Base-by-base conservation (phyloP, 2,113 vertebrate species). In the Xiphias gladius region DNA sequence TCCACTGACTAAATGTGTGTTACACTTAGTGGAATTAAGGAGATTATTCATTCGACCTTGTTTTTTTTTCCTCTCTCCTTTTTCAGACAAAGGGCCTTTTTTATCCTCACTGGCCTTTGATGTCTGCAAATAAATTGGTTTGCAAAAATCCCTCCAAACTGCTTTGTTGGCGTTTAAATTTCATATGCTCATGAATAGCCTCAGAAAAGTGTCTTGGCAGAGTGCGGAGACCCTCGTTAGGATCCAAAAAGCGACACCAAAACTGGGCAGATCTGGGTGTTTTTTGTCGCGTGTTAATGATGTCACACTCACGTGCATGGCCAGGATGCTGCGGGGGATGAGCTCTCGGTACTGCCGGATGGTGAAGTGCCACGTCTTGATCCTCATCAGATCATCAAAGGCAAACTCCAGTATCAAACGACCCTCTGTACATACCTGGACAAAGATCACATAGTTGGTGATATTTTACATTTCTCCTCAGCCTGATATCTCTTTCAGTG, bases 301-400 rank as follows among this genome's bases (percentile, higher is more conserved):
- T 75, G 89, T 87, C 85, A 82, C 55, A 93, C 94, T 99, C 96
- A 99, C 98, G 91, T 99, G 98, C 98, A 99, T 99, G 96, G 98
- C 98, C 94, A 99, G 96, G 91, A 99, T 98, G 95, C 98, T 99
- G 93, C 97, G 96, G 55, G 98, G 98, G 92, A 99, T 96, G 93
- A 99, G 94, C 93, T 99, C 98, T 91, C 98, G 94, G 95, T 99
- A 98, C 94, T 99, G 98, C 94, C 98, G 96, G 95, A 99, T 98
- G 95, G 97, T 99, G 96, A 99, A 99, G 97, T 99, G 98, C 98
- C 98, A 99, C 46, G 97, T 97, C 96, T 99, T 99, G 95, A 99
- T 99, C 95, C 98, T 97, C 98, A 99, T 99, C 93, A 99, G 96
- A 93, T 99, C 98, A 88, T 99, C 98, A 80, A 99, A 99, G 89